phyloP scores from a whole-genome alignment of 2,113 vertebrate species.

The Cariama cristata region DNA sequence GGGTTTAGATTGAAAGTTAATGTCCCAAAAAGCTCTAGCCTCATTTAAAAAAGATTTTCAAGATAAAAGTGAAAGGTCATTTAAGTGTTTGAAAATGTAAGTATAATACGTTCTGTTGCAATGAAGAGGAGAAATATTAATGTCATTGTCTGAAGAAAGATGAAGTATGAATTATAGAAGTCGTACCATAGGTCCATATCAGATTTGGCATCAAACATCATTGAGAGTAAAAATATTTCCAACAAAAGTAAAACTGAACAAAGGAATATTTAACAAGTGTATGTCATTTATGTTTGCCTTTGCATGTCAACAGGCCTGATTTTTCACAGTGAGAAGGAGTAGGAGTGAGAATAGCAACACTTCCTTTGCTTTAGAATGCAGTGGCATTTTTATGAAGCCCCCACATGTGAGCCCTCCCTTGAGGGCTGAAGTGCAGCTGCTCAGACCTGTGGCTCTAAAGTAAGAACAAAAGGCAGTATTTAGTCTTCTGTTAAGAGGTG shows the following conservation, averaged over 20 bases:
- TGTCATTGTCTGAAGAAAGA: not conserved
- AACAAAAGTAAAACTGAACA: not conserved
- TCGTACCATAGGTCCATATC: not conserved
- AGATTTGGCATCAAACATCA: not conserved
- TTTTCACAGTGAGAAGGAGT: not conserved
- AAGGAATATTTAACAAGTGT: not conserved
- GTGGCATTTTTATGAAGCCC: not conserved
- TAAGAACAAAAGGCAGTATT: not conserved
- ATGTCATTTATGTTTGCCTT: not conserved
- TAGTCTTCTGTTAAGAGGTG: not conserved
- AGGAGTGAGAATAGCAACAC: not conserved
- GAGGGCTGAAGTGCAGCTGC: not conserved
- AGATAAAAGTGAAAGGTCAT: not conserved
- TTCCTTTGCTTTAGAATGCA: not conserved
- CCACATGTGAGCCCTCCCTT: accelerated
- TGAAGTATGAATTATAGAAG: not conserved
- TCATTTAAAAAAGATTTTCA: not conserved
- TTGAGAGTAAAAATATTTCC: not conserved
- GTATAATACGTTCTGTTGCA: not conserved
- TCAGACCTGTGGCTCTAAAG: not conserved
- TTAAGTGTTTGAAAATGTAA: not conserved
- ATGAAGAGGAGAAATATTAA: not conserved
- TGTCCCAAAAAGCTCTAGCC: not conserved
- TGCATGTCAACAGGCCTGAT: not conserved
- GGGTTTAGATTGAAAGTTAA: not conserved